Base-by-base conservation (phyloP, 2,113 vertebrate genomes). In the Vidua chalybeata region DNA sequence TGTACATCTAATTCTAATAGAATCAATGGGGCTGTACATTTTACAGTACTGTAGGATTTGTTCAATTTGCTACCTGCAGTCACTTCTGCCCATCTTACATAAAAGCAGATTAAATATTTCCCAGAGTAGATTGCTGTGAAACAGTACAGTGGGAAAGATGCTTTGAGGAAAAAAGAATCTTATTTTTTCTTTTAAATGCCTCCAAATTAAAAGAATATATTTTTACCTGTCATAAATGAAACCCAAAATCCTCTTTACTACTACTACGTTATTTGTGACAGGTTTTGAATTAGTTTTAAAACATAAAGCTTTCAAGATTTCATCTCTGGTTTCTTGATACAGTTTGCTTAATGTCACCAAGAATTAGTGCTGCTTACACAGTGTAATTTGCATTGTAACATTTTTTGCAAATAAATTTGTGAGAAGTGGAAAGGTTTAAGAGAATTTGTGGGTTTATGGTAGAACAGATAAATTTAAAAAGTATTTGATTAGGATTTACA, bases 171-270 rank as follows among this genome's bases (percentile, higher is more conserved):
- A 94, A 89, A 89, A 19, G 10, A 35, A 79, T 87, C 43, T 52
- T 46, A 46, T 81, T 87, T 71, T 89, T 46, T 86, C 15, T 37
- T 49, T 79, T 90, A 74, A 81, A 45, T 9, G 14, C 33, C 13
- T 93, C 43, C 22, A 83, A 68, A 86, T 87, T 59, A 85, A 90
- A 93, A 55, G 13, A 94, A 89, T 71, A 74, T 23, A 39, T 89
- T 95, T 83, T 8, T 18, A 3, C 46, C 18, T 41, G 14, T 51
- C 24, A 28, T 35, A 89, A 91, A 76, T 54, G 35, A 95, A 92
- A 84, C 39, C 13, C 66, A 26, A 78, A 90, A 16, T 24, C 67
- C n/a, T 92, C 51, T 87, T 75, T 19, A 51, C 48, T 74, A 28
- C 45, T 84, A 20, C 16, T 87, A 4, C 11, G 43, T 73, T 2